Conservation (phyloP, 2,888 invertebrate genomes). For the Dromius quadrimaculatus region DNA sequence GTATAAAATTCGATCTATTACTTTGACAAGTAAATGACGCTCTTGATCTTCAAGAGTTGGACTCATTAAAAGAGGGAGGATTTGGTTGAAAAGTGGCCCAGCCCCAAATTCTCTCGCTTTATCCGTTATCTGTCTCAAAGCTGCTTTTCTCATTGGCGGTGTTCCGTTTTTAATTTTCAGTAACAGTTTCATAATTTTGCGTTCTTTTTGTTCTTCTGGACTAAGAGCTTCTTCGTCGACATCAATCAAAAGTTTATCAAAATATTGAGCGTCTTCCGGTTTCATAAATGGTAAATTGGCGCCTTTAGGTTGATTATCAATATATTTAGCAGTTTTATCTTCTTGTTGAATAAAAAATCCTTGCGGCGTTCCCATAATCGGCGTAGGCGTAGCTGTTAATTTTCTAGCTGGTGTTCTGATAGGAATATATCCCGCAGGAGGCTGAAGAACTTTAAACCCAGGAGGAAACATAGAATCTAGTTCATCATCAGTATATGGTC, state of each 20-base stretch:
- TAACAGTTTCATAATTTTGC: constrained; percentile 98
- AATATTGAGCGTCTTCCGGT: constrained; percentile 99
- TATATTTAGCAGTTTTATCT: constrained; percentile 86
- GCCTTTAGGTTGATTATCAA: constrained; percentile 97
- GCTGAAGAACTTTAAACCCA: constrained; percentile 96
- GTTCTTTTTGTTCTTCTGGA: constrained; percentile 97
- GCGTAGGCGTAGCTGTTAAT: constrained; percentile 98
- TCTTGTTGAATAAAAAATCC: constrained; percentile 96
- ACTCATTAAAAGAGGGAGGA: constrained; percentile 98
- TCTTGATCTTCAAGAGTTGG: constrained; percentile 99
- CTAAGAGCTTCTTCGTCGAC: constrained; percentile 96
- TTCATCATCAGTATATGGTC: constrained; percentile 97
- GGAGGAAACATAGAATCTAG: constrained; percentile 97
- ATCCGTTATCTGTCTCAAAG: constrained; percentile 97
- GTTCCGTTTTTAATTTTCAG: constrained; percentile 99
- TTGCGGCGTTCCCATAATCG: constrained; percentile 88
- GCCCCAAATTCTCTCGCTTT: constrained; percentile 99
- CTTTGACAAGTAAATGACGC: constrained; percentile 97
- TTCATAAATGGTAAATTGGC: constrained; percentile 98
- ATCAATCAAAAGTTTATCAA: constrained; percentile 97
- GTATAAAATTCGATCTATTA: constrained; percentile 97
- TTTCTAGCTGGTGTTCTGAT: constrained; percentile 98
- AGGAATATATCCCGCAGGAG: constrained; percentile 80
- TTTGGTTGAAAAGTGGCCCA: constrained; percentile 98
- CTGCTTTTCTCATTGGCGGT: constrained; percentile 99